A percentile compares a stretch with the other conserved stretches of the same genome.
phyloP scores from a whole-genome alignment of 1,140 invertebrate genomes.

The Cepaea nemoralis region DNA sequence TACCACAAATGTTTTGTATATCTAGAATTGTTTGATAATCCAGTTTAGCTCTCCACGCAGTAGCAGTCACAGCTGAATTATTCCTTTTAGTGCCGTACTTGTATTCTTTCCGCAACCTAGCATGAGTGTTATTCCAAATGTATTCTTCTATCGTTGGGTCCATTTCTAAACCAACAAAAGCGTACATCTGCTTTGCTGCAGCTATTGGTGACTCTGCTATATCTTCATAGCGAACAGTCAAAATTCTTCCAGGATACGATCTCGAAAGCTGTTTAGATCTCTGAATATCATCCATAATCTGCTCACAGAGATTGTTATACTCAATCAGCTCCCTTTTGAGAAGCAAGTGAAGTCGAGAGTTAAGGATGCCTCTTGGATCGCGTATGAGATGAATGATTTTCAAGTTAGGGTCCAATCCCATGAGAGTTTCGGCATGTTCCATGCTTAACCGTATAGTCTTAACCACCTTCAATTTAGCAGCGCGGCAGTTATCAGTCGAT shows the following conservation, averaged over 20 bases:
- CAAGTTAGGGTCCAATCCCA: not conserved
- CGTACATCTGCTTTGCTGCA: conserved; percentile 33
- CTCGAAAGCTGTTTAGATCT: not conserved
- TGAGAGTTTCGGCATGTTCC: not conserved
- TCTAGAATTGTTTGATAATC: too few relatives aligned
- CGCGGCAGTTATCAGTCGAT: not conserved
- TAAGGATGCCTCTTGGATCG: conserved; percentile 41
- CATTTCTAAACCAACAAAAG: conserved; percentile 32
- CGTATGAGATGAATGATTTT: conserved; percentile 46
- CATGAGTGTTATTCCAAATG: conserved; percentile 28
- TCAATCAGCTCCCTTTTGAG: not conserved
- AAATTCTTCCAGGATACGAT: conserved; percentile 26
- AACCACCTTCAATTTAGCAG: not conserved
- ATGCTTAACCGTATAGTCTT: conserved; percentile 22
- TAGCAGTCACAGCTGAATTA: too few relatives aligned
- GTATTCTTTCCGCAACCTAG: too few relatives aligned
- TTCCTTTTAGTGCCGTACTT: too few relatives aligned
- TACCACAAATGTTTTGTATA: too few relatives aligned
- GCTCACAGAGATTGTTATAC: conserved; percentile 2
- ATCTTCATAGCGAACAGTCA: conserved; percentile 45
- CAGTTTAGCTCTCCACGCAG: too few relatives aligned
- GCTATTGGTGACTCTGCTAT: conserved; percentile 20
- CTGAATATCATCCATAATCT: conserved; percentile 15
- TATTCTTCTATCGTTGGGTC: not conserved
- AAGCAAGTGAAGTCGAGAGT: not conserved